A percentile compares a stretch with the other conserved stretches of the same genome.
Conservation (phyloP, 2,797 vertebrate genomes). For the Gobionotothen gibberifrons region DNA sequence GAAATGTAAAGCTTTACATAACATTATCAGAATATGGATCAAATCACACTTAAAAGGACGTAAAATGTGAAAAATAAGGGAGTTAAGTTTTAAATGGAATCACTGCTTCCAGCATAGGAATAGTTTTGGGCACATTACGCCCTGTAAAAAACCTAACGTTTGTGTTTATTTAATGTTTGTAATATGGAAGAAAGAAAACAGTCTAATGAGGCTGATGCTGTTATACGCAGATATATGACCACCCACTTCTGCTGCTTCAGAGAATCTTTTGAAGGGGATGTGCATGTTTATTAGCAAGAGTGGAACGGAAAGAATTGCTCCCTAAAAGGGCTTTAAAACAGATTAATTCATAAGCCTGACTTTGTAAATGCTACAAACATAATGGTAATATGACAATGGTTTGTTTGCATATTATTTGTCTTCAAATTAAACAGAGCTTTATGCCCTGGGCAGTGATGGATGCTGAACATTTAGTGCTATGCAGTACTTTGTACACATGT, state of each 20-base stretch:
- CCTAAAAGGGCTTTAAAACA: conserved; percentile 14
- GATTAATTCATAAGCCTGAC: conserved; percentile 49
- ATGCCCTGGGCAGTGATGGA: neutral
- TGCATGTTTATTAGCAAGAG: conserved; percentile 56
- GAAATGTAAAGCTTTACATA: too few relatives aligned
- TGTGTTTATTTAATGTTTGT: too few relatives aligned
- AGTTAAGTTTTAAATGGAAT: too few relatives aligned
- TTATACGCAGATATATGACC: conserved; percentile 21
- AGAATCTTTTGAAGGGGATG: conserved; percentile 40
- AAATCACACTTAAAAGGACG: too few relatives aligned
- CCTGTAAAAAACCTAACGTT: too few relatives aligned
- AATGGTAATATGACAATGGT: conserved; percentile 3
- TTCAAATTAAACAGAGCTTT: conserved; percentile 4
- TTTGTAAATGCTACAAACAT: conserved; percentile 53
- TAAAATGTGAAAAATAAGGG: too few relatives aligned
- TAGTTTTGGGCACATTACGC: too few relatives aligned
- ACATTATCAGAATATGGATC: too few relatives aligned
- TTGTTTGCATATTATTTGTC: conserved; percentile 39
- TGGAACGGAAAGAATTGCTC: conserved; percentile 45
- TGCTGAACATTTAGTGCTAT: neutral
- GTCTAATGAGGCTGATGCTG: too few relatives aligned
- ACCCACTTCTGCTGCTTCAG: conserved; percentile 30
- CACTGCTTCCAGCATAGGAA: too few relatives aligned
- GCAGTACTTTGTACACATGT: neutral
- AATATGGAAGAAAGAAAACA: too few relatives aligned